A percentile compares a stretch with the other conserved stretches of the same genome.
phyloP scores from a whole-genome alignment of 2,888 invertebrate genomes.

The Brenthis ino region DNA sequence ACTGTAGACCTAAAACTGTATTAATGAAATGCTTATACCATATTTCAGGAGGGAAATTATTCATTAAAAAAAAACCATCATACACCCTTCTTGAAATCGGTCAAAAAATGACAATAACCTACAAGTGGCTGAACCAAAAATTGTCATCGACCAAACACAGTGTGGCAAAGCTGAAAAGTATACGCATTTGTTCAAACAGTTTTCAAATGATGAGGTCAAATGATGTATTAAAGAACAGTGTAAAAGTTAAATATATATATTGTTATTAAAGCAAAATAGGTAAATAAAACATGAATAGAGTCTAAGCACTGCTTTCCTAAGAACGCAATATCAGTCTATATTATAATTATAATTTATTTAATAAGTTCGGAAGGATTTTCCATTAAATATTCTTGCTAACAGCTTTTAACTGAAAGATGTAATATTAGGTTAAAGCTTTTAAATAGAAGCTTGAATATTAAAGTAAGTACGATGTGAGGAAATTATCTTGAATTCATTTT shows the following conservation, averaged over 20 bases:
- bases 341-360: not conserved
- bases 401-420: too few species aligned
- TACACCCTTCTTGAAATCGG: not conserved
- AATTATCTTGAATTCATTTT: too few species aligned
- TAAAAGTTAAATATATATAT: conserved; percentile 6
- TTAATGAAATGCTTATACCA: too few species aligned
- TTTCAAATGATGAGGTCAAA: conserved; percentile 2
- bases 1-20: too few species aligned
- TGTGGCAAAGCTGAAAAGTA: conserved; percentile 25
- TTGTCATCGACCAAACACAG: conserved; percentile 12
- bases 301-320: not conserved
- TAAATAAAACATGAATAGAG: too few species aligned
- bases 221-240: not conserved
- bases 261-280: not conserved
- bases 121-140: not conserved
- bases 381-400: too few species aligned
- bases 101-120: not conserved
- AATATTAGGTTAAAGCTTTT: too few species aligned
- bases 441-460: too few species aligned
- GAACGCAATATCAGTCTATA: not conserved
- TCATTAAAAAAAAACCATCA: not conserved
- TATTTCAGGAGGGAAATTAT: not conserved
- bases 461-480: too few species aligned
- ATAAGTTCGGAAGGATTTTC: not conserved
- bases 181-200: not conserved